phyloP scores from a whole-genome alignment of 2,888 invertebrate species.

The Heteromyza rotundicornis region DNA sequence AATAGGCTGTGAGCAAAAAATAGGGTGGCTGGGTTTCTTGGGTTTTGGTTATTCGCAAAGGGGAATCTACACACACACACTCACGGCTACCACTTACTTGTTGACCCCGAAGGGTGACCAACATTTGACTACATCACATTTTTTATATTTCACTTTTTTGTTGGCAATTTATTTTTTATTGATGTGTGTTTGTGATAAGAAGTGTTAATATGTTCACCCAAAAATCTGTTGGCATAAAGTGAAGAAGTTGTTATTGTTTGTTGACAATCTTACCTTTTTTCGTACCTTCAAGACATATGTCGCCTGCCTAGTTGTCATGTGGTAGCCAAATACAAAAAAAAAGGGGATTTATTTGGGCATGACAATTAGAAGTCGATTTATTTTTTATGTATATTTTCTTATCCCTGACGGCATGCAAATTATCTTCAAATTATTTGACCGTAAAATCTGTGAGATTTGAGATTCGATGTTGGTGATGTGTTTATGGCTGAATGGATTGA shows the following conservation, averaged over 20 bases:
- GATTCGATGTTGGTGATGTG: not conserved
- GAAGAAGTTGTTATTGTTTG: not conserved
- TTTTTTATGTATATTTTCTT: not conserved
- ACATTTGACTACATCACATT: too few species aligned
- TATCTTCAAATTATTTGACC: conserved; percentile 12
- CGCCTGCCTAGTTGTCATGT: conserved; percentile 11
- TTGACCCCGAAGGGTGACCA: too few species aligned
- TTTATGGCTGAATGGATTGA: too few species aligned
- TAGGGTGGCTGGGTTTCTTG: too few species aligned
- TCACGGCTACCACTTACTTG: too few species aligned
- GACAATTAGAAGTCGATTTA: conserved; percentile 19
- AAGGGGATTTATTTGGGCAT: conserved; percentile 16
- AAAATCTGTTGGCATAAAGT: not conserved
- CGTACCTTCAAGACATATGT: too few species aligned
- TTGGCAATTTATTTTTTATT: conserved; percentile 11
- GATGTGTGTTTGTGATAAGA: conserved; percentile 19
- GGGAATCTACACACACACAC: too few species aligned
- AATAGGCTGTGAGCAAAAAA: too few species aligned
- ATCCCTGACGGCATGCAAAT: not conserved
- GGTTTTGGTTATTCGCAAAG: too few species aligned
- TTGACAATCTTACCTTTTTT: not conserved
- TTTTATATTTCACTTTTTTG: not conserved
- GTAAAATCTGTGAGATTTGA: conserved; percentile 12
- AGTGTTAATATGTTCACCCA: conserved; percentile 20
- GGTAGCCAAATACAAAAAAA: not conserved